Base-by-base conservation (phyloP, 2,113 vertebrate species). In the Coturnix japonica region DNA sequence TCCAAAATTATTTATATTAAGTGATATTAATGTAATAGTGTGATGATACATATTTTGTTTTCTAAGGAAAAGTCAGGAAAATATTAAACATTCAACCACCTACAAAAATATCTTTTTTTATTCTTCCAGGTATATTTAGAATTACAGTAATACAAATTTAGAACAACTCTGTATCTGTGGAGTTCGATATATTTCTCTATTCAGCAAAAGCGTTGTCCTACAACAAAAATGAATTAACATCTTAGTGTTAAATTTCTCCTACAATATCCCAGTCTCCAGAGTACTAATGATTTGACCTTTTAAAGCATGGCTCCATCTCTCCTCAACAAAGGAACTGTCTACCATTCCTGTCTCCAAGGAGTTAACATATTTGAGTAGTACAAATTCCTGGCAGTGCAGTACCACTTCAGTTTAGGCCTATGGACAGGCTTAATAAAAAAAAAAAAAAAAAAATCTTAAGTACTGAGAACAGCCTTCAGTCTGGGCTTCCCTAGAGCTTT, bases 191-290 rank as follows among this genome's bases (percentile, higher is more conserved):
- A 80, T 87, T 87, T 94, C 60, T 91, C 26, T 41, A 31, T 84
- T 91, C 54, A 66, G 67, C 69, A 76, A 84, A 84, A 51, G 12
- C 41, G 67, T 33, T 63, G 75, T 94, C 23, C 26, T 79, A 72
- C 37, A 47, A 81, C 46, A 66, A 72, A 74, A 91, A 64, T 65
- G 37, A 91, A 78, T 87, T 90, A 84, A 69, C 74, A 53, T 49
- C 63, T 90, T 78, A 64, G 44, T 65, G 41, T 89, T 94, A 92
- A 89, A 96, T 93, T 95, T 95, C 51, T 81, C 63, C 86, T 94
- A 73, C 77, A 91, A 65, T n/a, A 81, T 7, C 7, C 19, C 13
- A 59, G 0, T 59, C 54, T 46, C 9, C 31, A 60, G 26, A 0
- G 0, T 46, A n/a, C 5, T 44, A 16, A 17, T 72, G 70, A 41